Conservation (phyloP, 2,797 vertebrate species). For the Trichosurus vulpecula region DNA sequence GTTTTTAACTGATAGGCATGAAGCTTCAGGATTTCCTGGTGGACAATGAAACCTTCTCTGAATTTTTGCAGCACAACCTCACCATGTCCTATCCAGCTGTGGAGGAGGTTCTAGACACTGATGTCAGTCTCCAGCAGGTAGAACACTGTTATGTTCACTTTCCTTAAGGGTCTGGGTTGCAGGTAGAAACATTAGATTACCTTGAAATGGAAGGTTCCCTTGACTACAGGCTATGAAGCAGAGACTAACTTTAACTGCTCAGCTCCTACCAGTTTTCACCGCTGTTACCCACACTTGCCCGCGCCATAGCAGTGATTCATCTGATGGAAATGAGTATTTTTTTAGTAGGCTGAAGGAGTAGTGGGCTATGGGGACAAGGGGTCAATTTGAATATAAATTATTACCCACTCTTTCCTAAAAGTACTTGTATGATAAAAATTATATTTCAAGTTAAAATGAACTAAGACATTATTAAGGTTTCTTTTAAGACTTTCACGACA, state of each 20-base stretch:
- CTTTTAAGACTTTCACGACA: neutral
- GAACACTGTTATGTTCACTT: slow-evolving; percentile 18
- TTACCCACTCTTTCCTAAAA: slow-evolving; percentile 5
- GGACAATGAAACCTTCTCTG: slow-evolving; percentile 92
- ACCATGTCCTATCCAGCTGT: slow-evolving; percentile 85
- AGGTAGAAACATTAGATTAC: neutral
- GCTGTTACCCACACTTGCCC: neutral
- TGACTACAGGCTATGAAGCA: slow-evolving; percentile 15
- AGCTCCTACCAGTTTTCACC: neutral
- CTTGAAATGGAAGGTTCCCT: neutral
- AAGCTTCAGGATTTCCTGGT: slow-evolving; percentile 93
- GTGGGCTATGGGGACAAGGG: neutral
- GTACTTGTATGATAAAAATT: neutral
- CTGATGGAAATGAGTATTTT: neutral
- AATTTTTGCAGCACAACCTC: slow-evolving; percentile 89
- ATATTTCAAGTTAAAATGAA: slow-evolving; percentile 26
- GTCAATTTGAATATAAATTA: slow-evolving; percentile 19
- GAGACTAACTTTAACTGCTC: neutral
- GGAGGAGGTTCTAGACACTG: slow-evolving; percentile 86
- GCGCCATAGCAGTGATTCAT: neutral
- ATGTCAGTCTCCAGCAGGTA: slow-evolving; percentile 91
- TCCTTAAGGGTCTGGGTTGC: neutral
- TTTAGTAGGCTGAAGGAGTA: neutral
- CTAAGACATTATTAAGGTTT: neutral
- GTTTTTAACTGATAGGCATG: slow-evolving; percentile 85